Evolutionary conservation across 1,140 invertebrate species (phyloP).

Genomic region (Oryzaephilus surinamensis): DNA sequence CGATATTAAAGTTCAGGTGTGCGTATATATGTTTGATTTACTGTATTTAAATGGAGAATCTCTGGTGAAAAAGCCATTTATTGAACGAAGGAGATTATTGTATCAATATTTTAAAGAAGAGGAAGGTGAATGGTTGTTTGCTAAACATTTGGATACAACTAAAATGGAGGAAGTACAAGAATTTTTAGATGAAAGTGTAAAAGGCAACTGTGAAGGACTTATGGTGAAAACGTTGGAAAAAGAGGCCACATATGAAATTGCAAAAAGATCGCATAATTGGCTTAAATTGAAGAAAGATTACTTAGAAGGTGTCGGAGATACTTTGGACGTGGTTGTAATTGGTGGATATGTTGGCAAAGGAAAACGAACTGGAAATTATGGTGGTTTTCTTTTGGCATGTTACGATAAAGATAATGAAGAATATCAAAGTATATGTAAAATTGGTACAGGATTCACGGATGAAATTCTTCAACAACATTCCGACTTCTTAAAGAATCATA

Average conservation of each 20-base stretch:
- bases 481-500: conserved; percentile 65
- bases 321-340: conserved; percentile 89
- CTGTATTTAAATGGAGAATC: conserved; percentile 88
- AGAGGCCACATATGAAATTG: conserved; percentile 96
- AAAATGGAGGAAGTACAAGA: conserved; percentile 88
- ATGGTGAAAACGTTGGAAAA: conserved; percentile 96
- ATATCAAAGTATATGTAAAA: conserved; percentile 88
- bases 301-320: conserved; percentile 89
- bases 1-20: conserved; percentile 95
- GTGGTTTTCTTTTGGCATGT: conserved; percentile 95
- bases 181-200: conserved; percentile 92
- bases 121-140: conserved; percentile 82
- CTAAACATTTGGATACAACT: conserved; percentile 70
- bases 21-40: conserved; percentile 96
- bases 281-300: conserved; percentile 98
- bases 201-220: conserved; percentile 93
- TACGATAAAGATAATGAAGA: conserved; percentile 89
- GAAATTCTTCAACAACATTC: conserved; percentile 74
- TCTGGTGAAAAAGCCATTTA: conserved; percentile 71
- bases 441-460: conserved; percentile 96
- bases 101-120: conserved; percentile 63
- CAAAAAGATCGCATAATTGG: conserved; percentile 94
- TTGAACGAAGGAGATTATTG: conserved; percentile 64
- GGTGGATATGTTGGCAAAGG: conserved; percentile 92
- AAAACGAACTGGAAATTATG: conserved; percentile 87